Evolutionary conservation across 2,113 vertebrate genomes (phyloP), one percentile per base, ranked within the genome.

Genomic region (Protobothrops flavoviridis): DNA sequence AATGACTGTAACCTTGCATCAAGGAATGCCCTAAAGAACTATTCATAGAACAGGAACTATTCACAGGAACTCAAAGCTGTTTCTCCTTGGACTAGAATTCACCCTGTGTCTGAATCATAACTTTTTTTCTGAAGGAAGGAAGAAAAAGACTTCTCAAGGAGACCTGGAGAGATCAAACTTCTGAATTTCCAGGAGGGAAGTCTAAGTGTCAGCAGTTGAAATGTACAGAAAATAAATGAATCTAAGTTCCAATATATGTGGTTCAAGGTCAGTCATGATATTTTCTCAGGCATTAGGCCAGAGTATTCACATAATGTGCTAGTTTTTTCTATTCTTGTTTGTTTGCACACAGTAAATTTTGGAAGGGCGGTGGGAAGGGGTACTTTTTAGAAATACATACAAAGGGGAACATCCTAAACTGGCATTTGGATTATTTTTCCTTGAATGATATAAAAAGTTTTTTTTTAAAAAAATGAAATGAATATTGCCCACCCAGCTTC

Each of bases 251-350:
- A 86, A 56, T 23, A 33, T 88, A n/a, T 88, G 0, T 59, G 94
- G 74, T 90, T 85, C 50, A 94, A 93, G n/a, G 87, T 94, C 33
- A 90, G 17, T 13, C 45, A 26, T 90, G 17, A 2, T 86, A 95
- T 90, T 64, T 59, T 48, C 74, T 33, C 12, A 69, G 24, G 87
- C 0, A 61, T 43, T 45, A 89, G 29, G 1, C 17, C 20, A 95
- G 86, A 12, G 74, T 87, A 74, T 74, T 92, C 7, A 93, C 2
- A 81, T 6, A 0, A 0, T 1, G 0, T 3, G 52, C 43, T 29
- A 85, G 45, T 0, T 59, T 94, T 0, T 59, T 94, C 50, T 15
- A 74, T 90, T 92, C 64, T 39, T 93, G 20, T 0, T 95, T 94
- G 48, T 92, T 33, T 93, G 1, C 87, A 12, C 4, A 33, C 26